These are phyloP conservation scores for Pecten maximus DNA, from an alignment of 2,888 invertebrate species.

Conservation along the genomic window DNA sequence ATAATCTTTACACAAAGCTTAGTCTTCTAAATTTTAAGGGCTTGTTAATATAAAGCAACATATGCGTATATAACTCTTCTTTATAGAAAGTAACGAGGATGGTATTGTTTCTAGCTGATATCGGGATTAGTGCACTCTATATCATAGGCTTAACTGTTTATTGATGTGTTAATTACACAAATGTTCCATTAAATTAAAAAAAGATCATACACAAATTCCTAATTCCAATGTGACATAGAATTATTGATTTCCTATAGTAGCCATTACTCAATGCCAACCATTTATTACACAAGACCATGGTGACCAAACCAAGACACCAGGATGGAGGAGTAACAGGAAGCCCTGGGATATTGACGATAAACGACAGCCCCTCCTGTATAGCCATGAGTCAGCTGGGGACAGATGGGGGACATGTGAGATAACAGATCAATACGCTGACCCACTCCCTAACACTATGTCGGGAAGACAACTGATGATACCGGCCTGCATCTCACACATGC, in stretches of 20 bases:
- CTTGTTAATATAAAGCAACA: too few species aligned
- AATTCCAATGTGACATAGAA: neutral
- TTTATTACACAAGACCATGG: neutral
- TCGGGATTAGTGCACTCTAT: too few species aligned
- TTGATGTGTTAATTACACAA: too few species aligned
- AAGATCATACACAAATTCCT: too few species aligned
- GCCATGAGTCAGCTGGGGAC: conserved; percentile 28
- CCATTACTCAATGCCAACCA: neutral
- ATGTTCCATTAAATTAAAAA: too few species aligned
- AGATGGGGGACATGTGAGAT: conserved; percentile 5
- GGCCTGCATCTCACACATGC: neutral
- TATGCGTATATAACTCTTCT: too few species aligned
- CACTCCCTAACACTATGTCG: neutral
- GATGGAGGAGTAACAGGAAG: neutral
- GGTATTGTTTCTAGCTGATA: too few species aligned
- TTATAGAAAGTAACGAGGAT: too few species aligned
- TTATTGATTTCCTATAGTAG: neutral
- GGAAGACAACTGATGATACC: neutral
- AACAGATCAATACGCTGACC: neutral
- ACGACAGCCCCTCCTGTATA: neutral
- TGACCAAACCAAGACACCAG: neutral
- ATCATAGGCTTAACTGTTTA: too few species aligned
- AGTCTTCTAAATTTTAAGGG: too few species aligned
- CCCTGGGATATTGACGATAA: neutral
- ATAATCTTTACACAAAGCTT: too few species aligned